Conservation (phyloP, 2,113 vertebrate genomes). For the Mungos mungo region DNA sequence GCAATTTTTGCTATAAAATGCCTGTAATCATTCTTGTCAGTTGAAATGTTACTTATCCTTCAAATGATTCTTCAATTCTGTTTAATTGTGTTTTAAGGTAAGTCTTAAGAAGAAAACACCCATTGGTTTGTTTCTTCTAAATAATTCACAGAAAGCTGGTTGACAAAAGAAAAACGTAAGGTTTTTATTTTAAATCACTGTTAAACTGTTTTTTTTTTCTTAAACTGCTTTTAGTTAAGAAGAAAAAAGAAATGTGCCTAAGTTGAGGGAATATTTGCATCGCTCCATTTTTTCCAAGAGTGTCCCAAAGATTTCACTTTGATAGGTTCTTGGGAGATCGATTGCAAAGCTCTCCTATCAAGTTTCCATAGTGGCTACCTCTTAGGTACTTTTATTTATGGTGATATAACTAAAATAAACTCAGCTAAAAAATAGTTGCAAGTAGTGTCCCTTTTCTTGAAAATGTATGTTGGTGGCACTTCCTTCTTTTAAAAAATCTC, state of each 20-base stretch:
- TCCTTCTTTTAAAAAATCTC: not conserved
- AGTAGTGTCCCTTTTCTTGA: not conserved
- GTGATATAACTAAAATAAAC: not conserved
- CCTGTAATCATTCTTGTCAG: not conserved
- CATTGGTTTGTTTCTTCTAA: not conserved
- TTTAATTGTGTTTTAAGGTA: conserved; percentile 27
- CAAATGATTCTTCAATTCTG: not conserved
- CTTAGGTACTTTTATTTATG: not conserved
- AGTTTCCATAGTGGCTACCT: not conserved
- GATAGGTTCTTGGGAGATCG: not conserved
- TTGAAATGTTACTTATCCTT: not conserved
- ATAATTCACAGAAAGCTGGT: not conserved
- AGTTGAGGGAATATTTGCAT: not conserved
- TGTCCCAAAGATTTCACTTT: not conserved
- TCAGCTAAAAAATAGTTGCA: not conserved
- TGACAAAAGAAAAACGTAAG: not conserved
- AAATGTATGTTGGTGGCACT: not conserved
- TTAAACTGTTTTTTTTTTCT: not conserved
- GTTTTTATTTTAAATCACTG: not conserved
- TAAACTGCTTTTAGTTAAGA: not conserved
- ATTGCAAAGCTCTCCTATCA: not conserved
- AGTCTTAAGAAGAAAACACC: not conserved
- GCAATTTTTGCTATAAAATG: not conserved
- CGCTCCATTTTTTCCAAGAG: not conserved
- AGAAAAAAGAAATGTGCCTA: not conserved